A percentile compares a stretch with the other conserved stretches of the same genome.
Conservation (phyloP, 2,797 vertebrate genomes). For the Cyclopterus lumpus region DNA sequence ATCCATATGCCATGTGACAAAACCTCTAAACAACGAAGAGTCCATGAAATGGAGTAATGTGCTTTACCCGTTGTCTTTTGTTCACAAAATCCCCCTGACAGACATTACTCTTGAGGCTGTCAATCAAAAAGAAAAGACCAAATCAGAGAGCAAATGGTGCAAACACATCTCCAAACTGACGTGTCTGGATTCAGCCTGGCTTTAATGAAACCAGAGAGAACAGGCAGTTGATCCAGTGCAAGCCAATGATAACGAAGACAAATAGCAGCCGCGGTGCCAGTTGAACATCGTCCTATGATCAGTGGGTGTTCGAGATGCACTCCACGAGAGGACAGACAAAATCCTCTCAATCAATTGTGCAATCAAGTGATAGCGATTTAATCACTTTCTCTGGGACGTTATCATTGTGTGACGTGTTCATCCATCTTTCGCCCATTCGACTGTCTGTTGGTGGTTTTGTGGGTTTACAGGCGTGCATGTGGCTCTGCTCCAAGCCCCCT, state of each 20-base stretch:
- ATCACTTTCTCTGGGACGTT: constrained; percentile 72
- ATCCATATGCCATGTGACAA: constrained; percentile 24
- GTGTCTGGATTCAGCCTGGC: constrained; percentile 40
- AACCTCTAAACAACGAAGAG: constrained; percentile 20
- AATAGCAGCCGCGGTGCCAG: constrained; percentile 46
- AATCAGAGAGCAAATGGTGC: constrained; percentile 27
- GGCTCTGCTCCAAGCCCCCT: constrained; percentile 55
- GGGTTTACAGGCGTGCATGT: constrained; percentile 23
- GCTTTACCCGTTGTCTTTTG: constrained; percentile 6
- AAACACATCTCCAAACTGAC: constrained; percentile 25
- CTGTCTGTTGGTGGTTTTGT: constrained; percentile 52
- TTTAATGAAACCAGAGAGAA: constrained; percentile 51
- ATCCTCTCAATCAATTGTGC: constrained; percentile 72
- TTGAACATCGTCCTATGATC: constrained; percentile 41
- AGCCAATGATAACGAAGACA: constrained; percentile 70
- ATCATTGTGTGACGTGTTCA: constrained; percentile 59
- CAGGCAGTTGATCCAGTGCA: constrained; percentile 60
- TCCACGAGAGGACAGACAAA: constrained; percentile 58
- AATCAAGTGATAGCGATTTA: constrained; percentile 77
- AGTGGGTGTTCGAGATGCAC: constrained; percentile 54
- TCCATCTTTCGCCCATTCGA: constrained; percentile 62
- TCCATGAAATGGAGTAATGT: constrained; percentile 24
- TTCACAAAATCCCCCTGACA: constrained; percentile 15
- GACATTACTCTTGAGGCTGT: constrained; percentile 18
- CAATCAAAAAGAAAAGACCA: constrained; percentile 16